Base-by-base conservation (phyloP, 1,140 invertebrate genomes). In the Cepaea nemoralis region DNA sequence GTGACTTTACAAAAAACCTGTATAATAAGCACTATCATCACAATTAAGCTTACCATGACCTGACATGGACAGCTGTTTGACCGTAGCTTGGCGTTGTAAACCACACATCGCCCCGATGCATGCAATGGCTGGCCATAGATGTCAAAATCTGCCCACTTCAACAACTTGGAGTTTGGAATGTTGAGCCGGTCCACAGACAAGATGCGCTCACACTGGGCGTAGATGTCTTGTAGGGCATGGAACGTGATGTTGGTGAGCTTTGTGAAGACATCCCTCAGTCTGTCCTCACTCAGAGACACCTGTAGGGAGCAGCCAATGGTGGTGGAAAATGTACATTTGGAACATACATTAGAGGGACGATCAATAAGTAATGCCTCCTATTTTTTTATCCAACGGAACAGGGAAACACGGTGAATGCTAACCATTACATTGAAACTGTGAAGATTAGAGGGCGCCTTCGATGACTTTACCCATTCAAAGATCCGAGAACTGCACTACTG, bases 131-230 rank as follows among this genome's bases (percentile, higher is more conserved):
- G 87, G 0, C 87, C 86, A 75, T 88, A 88, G 14, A 89, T 87
- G 75, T 89, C 87, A 83, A 89, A 89, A 77, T 89, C 88, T 33
- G 78, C 71, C 88, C 88, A 89, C 79, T 89, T 89, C 1, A 89
- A 80, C 77, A 40, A 82, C 66, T 79, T 80, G 55, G 31, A 82
- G 48, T 39, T 78, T 10, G 80, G 50, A 37, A 85, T 33, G 16
- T 39, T 35, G 22, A 88, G 76, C 77, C 84, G 85, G 37, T 87
- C 87, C 48, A 86, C 84, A 1, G 83, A 83, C 45, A 89, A 85
- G 40, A 87, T 81, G 16, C 83, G 83, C 80, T 89, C 88, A 82
- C 86, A 87, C 77, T 89, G 88, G 1, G 85, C 85, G 81, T 89
- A 89, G 40, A 90, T 85, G 39, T 90, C 87, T 16, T 88, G 82